Conservation (phyloP, 2,888 invertebrate genomes). For the Conus canariensis region DNA sequence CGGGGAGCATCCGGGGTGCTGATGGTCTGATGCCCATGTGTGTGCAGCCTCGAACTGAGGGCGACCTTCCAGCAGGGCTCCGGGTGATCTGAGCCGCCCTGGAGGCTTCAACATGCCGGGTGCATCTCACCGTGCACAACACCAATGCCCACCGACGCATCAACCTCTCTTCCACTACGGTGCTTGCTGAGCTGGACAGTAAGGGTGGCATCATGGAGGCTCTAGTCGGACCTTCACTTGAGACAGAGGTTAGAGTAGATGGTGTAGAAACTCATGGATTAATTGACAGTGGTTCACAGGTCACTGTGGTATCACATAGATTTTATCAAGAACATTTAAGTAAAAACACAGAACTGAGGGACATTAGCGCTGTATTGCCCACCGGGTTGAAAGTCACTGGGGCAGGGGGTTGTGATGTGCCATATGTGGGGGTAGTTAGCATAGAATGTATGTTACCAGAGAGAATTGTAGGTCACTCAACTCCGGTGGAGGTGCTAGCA, state of each 20-base stretch:
- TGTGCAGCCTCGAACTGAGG: neutral
- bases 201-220: neutral
- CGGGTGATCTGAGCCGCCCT: neutral
- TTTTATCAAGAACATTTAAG: neutral
- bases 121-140: conserved; percentile 3
- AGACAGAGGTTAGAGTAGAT: neutral
- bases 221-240: neutral
- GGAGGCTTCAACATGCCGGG: neutral
- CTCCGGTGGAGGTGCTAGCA: neutral
- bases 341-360: neutral
- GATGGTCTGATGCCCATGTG: neutral
- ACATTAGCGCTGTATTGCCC: neutral
- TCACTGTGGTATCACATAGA: neutral
- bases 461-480: neutral
- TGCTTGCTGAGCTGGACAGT: neutral
- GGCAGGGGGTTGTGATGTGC: neutral
- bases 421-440: neutral
- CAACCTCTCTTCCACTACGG: neutral
- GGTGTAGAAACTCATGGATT: neutral
- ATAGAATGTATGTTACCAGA: neutral
- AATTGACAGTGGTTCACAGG: neutral
- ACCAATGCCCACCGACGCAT: neutral
- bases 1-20: neutral
- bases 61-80: neutral
- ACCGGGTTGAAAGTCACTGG: neutral